Percentiles rank a stretch among this genome's conserved stretches.
phyloP scores from a whole-genome alignment of 2,888 invertebrate genomes.

The Pseudococcus viburni region DNA sequence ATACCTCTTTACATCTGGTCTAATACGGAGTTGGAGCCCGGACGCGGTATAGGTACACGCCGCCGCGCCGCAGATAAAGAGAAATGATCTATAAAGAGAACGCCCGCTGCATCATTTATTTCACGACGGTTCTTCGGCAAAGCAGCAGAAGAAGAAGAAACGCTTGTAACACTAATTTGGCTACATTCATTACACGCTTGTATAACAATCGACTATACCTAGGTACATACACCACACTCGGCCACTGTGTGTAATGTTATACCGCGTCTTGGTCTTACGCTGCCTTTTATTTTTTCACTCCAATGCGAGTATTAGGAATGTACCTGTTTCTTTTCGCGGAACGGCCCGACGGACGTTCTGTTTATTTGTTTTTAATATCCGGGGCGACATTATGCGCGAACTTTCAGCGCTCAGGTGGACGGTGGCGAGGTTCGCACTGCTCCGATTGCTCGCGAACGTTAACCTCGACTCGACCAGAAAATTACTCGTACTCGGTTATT shows the following conservation, averaged over 20 bases:
- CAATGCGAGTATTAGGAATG: not conserved
- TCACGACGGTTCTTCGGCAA: constrained; percentile 56
- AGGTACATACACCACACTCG: not conserved
- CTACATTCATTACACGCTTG: constrained; percentile 64
- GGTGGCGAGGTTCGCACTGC: not conserved
- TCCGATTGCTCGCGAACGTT: constrained; percentile 34
- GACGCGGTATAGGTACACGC: too few relatives aligned
- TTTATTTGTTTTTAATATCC: constrained; percentile 65
- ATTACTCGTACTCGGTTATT: not conserved
- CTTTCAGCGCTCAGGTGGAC: not conserved
- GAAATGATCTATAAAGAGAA: constrained; percentile 63
- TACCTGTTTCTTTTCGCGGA: constrained; percentile 20
- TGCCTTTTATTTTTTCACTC: not conserved
- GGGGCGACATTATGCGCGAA: constrained; percentile 27
- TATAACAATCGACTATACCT: constrained; percentile 49
- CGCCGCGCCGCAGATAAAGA: not conserved
- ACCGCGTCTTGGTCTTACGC: constrained; percentile 2
- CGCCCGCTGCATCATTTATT: constrained; percentile 63
- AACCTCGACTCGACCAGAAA: constrained; percentile 41
- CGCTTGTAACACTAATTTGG: constrained; percentile 62
- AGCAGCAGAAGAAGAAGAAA: constrained; percentile 9
- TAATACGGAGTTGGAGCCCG: too few relatives aligned
- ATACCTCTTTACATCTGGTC: too few relatives aligned
- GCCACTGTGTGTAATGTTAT: constrained; percentile 47
- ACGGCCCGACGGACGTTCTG: not conserved